Evolutionary conservation across 2,888 invertebrate species (phyloP), one percentile per base, ranked within the genome.

Genomic region (Thecophora atra): DNA sequence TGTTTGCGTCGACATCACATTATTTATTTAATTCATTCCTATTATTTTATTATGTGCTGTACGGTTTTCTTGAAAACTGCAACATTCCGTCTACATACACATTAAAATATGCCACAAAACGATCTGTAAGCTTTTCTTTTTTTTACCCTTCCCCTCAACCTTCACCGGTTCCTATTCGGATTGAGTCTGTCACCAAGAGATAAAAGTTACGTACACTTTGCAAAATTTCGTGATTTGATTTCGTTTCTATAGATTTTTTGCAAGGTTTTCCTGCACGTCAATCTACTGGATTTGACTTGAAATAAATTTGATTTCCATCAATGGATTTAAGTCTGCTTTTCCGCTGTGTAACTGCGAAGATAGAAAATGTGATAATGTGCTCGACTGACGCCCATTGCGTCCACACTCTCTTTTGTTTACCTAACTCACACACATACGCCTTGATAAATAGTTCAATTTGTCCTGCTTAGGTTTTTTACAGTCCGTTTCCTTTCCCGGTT

Each of bases 361-460:
- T 60, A 28, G 17, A 28, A 47, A 17, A 47, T n/a, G 47, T 47
- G 47, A 47, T 47, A 47, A 47, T 47, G 47, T n/a, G n/a, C 15
- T 15, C 1, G 8, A 4, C 11, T 47, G 15, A 15, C 17, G 47
- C 47, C 47, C 47, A 47, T 47, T 47, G 11, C 17, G 15, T n/a
- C 47, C 11, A n/a, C n/a, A 17, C 47, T 47, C 17, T 47, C n/a
- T 47, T n/a, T 47, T n/a, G 47, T 37, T 47, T n/a, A n/a, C 30
- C 44, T 30, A n/a, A 68, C 58, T 68, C 68, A 42, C 58, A 42
- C 58, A 44, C 58, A 68, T 58, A 68, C 44, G 58, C 56, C 58
- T 30, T 44, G 58, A 68, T 44, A 44, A 68, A 68, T 68, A 24
- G 56, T 58, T 42, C 68, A 68, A 68, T 68, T 68, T 58, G 68